Percentiles rank a stretch among this genome's conserved stretches.
Evolutionary conservation across 1,140 invertebrate genomes (phyloP).

Genomic region (Brachionus calyciflorus): DNA sequence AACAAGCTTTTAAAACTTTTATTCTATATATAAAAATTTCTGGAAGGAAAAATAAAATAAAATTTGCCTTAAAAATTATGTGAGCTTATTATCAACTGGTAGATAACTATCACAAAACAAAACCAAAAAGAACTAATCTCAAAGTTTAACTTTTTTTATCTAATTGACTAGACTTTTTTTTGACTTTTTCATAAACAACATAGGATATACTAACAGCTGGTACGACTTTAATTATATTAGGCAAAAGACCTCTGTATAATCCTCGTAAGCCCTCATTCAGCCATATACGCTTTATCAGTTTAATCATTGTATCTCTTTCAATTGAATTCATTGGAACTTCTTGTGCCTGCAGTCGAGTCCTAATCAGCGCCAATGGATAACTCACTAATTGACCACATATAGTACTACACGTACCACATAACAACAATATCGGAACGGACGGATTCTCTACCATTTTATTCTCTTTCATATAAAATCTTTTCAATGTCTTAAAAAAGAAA

Average conservation of each 20-base stretch:
- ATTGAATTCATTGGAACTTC: slow-evolving; percentile 51
- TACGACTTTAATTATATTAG: slow-evolving; percentile 85
- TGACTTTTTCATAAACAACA: slow-evolving; percentile 83
- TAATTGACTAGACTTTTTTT: neutral
- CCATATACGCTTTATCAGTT: slow-evolving; percentile 73
- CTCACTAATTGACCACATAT: slow-evolving; percentile 93
- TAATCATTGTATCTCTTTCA: neutral
- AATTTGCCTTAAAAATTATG: too few species aligned
- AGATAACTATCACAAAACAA: too few species aligned
- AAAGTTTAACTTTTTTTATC: too few species aligned
- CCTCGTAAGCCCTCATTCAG: slow-evolving; percentile 81
- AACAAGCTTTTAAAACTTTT: too few species aligned
- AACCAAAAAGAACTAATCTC: too few species aligned
- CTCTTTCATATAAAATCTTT: slow-evolving; percentile 61
- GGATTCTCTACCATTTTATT: slow-evolving; percentile 52
- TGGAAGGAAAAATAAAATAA: too few species aligned
- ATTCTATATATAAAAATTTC: too few species aligned
- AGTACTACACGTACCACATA: slow-evolving; percentile 86
- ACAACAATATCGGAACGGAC: slow-evolving; percentile 73
- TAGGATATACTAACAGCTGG: slow-evolving; percentile 95
- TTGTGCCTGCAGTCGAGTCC: slow-evolving; percentile 92
- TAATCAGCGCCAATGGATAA: slow-evolving; percentile 90
- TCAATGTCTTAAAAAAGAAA: slow-evolving; percentile 51
- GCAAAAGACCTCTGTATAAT: slow-evolving; percentile 90
- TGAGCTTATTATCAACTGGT: too few species aligned